These are phyloP conservation scores for Napeogenes inachia DNA, from an alignment of 2,888 invertebrate genomes.

Conservation along the genomic window DNA sequence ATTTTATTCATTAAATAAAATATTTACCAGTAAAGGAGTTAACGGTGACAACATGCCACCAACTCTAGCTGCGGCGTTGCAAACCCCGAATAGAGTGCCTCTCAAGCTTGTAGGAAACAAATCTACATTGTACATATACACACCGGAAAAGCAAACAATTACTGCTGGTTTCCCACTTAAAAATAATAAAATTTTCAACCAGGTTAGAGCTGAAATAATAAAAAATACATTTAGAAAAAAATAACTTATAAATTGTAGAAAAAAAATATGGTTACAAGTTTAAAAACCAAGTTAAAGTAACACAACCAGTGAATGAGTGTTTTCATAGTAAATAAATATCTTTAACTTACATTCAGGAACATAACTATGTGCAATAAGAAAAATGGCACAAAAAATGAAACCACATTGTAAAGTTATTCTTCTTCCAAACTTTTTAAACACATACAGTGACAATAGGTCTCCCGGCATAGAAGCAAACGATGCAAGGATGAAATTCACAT, in stretches of 20 bases:
- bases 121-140: constrained; percentile 60
- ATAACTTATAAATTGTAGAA: not conserved
- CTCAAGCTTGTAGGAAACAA: constrained; percentile 62
- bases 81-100: constrained; percentile 56
- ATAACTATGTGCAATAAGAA: constrained; percentile 51
- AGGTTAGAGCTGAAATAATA: constrained; percentile 47
- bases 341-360: constrained; percentile 53
- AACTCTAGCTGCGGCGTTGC: constrained; percentile 56
- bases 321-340: not conserved
- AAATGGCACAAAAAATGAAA: constrained; percentile 49
- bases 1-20: not conserved
- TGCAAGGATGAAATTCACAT: constrained; percentile 55
- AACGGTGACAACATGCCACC: constrained; percentile 62
- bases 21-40: constrained; percentile 57
- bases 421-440: constrained; percentile 55
- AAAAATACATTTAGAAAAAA: not conserved
- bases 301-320: not conserved
- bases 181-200: constrained; percentile 57
- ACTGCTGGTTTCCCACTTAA: constrained; percentile 55
- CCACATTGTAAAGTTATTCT: constrained; percentile 52
- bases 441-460: constrained; percentile 51
- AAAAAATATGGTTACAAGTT: not conserved
- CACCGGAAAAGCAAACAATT: constrained; percentile 59
- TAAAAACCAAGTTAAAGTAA: not conserved
- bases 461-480: constrained; percentile 60